phyloP scores from a whole-genome alignment of 2,113 vertebrate genomes.

The Pterocles gutturalis region DNA sequence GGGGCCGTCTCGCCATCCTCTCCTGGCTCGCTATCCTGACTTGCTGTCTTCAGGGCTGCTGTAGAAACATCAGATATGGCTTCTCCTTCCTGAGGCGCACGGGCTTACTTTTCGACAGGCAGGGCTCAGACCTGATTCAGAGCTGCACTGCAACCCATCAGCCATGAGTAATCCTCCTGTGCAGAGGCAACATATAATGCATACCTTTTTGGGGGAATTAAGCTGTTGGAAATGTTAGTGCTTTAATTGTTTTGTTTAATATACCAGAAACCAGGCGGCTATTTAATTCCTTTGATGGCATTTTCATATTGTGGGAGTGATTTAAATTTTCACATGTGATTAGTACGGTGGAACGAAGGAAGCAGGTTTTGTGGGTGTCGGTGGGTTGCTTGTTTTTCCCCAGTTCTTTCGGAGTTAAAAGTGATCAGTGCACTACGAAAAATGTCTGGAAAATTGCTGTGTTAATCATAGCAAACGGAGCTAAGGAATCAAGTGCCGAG shows the following conservation, averaged over 20 bases:
- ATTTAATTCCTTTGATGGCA: neutral
- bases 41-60: neutral
- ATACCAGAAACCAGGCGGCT: neutral
- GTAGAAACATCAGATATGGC: accelerated
- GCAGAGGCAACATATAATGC: neutral
- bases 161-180: neutral
- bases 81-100: neutral
- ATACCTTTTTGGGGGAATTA: neutral
- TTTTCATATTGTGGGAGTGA: neutral
- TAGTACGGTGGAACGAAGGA: neutral
- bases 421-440: neutral
- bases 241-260: neutral
- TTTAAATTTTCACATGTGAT: slow-evolving; percentile 6
- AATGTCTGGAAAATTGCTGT: neutral
- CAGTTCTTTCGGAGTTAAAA: neutral
- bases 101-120: neutral
- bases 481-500: neutral
- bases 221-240: neutral
- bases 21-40: accelerated
- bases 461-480: neutral
- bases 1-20: neutral
- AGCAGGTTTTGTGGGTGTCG: slow-evolving; percentile 20
- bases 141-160: neutral
- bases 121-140: slow-evolving; percentile 12
- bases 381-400: neutral